A percentile compares a stretch with the other conserved stretches of the same genome.
Evolutionary conservation across 2,797 vertebrate genomes (phyloP).

Genomic region (Pitangus sulphuratus): DNA sequence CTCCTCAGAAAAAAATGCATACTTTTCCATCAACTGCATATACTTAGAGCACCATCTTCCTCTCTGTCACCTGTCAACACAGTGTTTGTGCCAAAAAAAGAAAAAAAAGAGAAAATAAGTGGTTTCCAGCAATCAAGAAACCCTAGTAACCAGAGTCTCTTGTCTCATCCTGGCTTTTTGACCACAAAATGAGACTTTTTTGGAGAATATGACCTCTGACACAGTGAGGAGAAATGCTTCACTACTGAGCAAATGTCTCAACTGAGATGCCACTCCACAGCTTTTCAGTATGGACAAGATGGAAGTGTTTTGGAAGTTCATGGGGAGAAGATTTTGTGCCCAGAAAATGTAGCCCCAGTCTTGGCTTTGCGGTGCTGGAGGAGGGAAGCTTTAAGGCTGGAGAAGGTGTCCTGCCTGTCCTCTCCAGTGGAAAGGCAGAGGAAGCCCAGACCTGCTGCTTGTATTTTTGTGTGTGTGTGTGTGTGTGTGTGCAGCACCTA

Average conservation of each 20-base stretch:
- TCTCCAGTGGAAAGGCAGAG: background rate
- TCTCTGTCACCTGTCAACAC: conserved; percentile 6
- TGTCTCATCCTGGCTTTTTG: conserved; percentile 18
- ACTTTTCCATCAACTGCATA: background rate
- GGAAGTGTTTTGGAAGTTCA: background rate
- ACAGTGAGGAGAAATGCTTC: conserved; percentile 5
- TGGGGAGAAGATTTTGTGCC: background rate
- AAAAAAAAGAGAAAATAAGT: background rate
- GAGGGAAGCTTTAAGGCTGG: background rate
- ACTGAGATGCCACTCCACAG: background rate
- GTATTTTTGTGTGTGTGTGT: no score
- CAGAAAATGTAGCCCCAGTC: background rate
- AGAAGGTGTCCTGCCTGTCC: background rate
- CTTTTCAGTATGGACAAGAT: background rate
- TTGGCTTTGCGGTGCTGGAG: background rate
- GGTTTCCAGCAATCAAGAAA: conserved; percentile 7
- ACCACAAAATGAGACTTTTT: conserved; percentile 34
- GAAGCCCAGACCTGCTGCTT: background rate
- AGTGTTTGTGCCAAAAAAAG: background rate
- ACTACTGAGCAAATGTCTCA: conserved; percentile 13
- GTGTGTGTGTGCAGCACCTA: no score
- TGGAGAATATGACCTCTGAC: conserved; percentile 3
- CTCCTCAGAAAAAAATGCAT: background rate
- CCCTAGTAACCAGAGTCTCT: background rate
- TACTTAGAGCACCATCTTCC: background rate